Evolutionary conservation across 2,888 invertebrate genomes (phyloP).

Genomic region (Lasioglossum vierecki): DNA sequence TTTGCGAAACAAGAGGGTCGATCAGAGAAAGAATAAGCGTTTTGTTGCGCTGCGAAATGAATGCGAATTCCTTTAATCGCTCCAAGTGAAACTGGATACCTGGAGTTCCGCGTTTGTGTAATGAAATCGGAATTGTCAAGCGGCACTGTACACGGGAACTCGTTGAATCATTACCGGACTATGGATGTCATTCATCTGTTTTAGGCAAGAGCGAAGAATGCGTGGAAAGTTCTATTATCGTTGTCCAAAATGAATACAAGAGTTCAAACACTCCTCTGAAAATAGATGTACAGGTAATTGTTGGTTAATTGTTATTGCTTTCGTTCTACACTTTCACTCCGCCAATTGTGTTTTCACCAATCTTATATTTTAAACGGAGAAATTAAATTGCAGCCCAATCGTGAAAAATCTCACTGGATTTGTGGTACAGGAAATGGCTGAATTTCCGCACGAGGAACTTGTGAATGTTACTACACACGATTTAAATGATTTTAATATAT

Average conservation of each 20-base stretch:
- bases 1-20: background rate
- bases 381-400: background rate
- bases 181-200: background rate
- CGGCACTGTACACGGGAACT: background rate
- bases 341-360: background rate
- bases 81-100: background rate
- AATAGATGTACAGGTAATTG: background rate
- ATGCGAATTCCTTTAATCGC: slow-evolving; percentile 7
- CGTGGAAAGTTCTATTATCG: background rate
- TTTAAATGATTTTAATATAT: no score
- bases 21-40: background rate
- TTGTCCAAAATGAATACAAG: background rate
- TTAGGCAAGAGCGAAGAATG: background rate
- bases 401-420: background rate
- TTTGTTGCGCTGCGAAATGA: background rate
- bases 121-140: slow-evolving; percentile 1
- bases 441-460: background rate
- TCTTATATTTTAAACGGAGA: background rate
- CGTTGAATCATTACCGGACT: background rate
- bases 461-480: no score
- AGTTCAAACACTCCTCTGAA: background rate
- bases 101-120: slow-evolving; percentile 12
- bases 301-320: background rate
- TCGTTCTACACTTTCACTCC: slow-evolving; percentile 2
- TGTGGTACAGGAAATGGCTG: background rate